A percentile compares a stretch with the other conserved stretches of the same genome.
Evolutionary conservation across 2,113 vertebrate species (phyloP).

Genomic region (Larimichthys crocea): DNA sequence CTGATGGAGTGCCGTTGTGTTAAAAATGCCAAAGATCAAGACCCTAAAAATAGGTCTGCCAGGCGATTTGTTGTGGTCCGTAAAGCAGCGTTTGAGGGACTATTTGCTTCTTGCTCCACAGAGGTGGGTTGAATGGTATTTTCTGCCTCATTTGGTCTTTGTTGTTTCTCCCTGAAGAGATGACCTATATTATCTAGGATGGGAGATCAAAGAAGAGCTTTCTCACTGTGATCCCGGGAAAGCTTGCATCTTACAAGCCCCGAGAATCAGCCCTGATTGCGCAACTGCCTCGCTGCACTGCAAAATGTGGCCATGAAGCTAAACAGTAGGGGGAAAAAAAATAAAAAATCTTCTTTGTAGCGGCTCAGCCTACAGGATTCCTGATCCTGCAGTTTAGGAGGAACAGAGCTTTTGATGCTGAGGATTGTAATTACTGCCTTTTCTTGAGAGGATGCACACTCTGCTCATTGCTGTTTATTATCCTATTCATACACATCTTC

Average conservation of each 20-base stretch:
- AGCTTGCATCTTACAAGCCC: conserved; percentile 55
- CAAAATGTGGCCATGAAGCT: conserved; percentile 59
- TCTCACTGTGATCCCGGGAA: conserved; percentile 66
- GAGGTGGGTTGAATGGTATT: conserved; percentile 67
- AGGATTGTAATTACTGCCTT: conserved; percentile 44
- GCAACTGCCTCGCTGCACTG: conserved; percentile 55
- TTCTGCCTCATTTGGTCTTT: conserved; percentile 74
- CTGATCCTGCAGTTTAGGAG: conserved; percentile 63
- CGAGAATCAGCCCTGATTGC: conserved; percentile 55
- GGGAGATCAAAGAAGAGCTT: conserved; percentile 78
- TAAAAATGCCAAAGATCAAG: conserved; percentile 63
- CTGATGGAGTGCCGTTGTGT: conserved; percentile 31
- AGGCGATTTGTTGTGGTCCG: conserved; percentile 25
- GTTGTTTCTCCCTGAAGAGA: conserved; percentile 79
- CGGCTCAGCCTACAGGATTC: conserved; percentile 53
- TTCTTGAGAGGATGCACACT: conserved; percentile 39
- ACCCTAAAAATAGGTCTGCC: conserved; percentile 27
- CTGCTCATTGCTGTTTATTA: conserved; percentile 34
- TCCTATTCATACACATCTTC: conserved; percentile 37
- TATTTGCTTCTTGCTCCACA: conserved; percentile 60
- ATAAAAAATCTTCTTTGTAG: conserved; percentile 51
- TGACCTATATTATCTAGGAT: conserved; percentile 82
- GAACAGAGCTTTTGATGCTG: conserved; percentile 54
- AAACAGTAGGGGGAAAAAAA: conserved; percentile 20
- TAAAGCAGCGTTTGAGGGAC: conserved; percentile 13